phyloP scores from a whole-genome alignment of 2,113 vertebrate genomes.

The Catharus bicknelli region DNA sequence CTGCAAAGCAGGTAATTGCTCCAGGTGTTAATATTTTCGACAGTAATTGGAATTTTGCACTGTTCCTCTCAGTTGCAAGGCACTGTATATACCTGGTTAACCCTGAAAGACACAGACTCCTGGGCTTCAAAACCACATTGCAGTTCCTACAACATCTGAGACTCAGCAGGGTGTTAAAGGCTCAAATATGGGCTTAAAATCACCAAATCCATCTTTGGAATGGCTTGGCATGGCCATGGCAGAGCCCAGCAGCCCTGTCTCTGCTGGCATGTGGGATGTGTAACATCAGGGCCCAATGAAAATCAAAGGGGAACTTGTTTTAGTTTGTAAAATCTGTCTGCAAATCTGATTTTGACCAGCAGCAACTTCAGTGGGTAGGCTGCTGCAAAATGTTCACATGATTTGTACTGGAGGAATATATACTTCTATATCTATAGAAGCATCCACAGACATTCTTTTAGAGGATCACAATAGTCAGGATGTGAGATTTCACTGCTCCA shows the following conservation, averaged over 20 bases:
- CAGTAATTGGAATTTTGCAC: background rate
- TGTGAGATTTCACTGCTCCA: background rate
- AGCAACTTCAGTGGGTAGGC: slow-evolving; percentile 33
- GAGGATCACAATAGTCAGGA: slow-evolving; percentile 5
- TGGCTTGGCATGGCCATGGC: background rate
- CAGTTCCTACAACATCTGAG: background rate
- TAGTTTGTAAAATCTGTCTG: slow-evolving; percentile 17
- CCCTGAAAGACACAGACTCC: background rate
- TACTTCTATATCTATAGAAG: slow-evolving; percentile 34
- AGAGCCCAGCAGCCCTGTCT: background rate
- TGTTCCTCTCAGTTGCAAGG: background rate
- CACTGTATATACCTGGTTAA: background rate
- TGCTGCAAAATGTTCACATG: slow-evolving; percentile 38
- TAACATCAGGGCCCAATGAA: background rate
- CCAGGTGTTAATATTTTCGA: background rate
- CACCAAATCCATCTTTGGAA: background rate
- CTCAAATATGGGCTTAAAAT: background rate
- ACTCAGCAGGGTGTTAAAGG: background rate
- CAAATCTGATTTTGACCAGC: slow-evolving; percentile 38
- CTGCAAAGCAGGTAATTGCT: background rate
- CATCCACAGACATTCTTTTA: slow-evolving; percentile 28
- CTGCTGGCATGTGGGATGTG: background rate
- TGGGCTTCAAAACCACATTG: background rate
- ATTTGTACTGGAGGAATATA: slow-evolving; percentile 37
- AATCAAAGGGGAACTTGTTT: slow-evolving; percentile 17